Conservation (phyloP, 2,113 vertebrate species). For the Sinocyclocheilus rhinocerous region DNA sequence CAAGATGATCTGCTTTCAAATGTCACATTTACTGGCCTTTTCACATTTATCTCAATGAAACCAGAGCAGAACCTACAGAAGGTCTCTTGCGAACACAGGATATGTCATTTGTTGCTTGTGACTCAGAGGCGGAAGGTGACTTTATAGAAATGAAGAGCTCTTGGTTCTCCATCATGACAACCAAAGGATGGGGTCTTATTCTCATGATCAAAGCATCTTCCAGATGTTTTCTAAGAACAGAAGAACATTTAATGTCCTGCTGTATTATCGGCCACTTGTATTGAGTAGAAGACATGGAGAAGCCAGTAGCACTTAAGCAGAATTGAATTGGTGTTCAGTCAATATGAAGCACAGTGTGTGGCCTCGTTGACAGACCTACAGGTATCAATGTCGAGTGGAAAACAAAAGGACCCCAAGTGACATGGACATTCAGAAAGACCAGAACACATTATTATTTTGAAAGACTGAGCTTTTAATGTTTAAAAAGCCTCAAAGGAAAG, state of each 20-base stretch:
- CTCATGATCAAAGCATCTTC: neutral
- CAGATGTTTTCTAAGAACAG: neutral
- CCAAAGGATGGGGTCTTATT: neutral
- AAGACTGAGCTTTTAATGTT: neutral
- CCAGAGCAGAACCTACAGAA: neutral
- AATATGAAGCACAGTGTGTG: conserved; percentile 28
- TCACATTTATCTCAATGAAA: neutral
- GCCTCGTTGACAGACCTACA: neutral
- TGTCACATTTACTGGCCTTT: conserved; percentile 5
- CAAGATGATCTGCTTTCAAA: neutral
- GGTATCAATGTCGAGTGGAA: neutral
- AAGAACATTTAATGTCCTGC: neutral
- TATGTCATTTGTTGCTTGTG: neutral
- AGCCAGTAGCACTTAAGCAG: neutral
- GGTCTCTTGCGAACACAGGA: neutral
- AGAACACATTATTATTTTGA: neutral
- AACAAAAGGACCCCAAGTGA: neutral
- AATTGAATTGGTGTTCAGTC: conserved; percentile 14
- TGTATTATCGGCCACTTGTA: neutral
- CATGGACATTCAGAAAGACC: neutral
- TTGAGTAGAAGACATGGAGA: conserved; percentile 5
- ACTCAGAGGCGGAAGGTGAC: neutral
- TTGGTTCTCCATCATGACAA: neutral
- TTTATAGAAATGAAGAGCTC: neutral
- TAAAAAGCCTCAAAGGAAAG: neutral